These are phyloP conservation scores for Epinotia nisella DNA, from an alignment of 2,888 invertebrate genomes.

Conservation along the genomic window DNA sequence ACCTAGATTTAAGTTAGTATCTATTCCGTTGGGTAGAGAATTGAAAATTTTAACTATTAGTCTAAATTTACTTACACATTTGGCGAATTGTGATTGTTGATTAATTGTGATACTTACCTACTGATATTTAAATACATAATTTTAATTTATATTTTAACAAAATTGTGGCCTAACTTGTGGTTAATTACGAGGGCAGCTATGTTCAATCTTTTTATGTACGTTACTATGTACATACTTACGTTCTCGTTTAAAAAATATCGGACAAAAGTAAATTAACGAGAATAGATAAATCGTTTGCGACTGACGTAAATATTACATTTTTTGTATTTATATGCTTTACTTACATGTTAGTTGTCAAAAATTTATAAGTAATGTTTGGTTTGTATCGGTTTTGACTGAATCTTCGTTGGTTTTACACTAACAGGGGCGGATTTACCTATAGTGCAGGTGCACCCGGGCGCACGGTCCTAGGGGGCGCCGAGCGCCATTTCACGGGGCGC, in stretches of 20 bases:
- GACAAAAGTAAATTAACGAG: no score
- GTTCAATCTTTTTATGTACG: background rate
- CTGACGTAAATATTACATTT: background rate
- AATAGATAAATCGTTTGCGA: background rate
- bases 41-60: constrained; percentile 27
- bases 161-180: constrained; percentile 72
- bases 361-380: background rate
- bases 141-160: constrained; percentile 56
- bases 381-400: background rate
- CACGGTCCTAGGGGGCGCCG: no score
- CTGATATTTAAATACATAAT: background rate
- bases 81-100: constrained; percentile 69
- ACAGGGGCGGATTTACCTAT: no score
- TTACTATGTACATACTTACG: background rate
- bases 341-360: no score
- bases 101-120: constrained; percentile 74
- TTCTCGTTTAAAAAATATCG: no score
- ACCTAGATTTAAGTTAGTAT: background rate
- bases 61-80: constrained; percentile 47
- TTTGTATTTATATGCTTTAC: background rate
- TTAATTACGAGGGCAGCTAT: constrained; percentile 48
- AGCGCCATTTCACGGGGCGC: no score
- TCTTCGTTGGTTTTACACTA: no score
- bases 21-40: constrained; percentile 12
- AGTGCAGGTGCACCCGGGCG: no score